Percentiles rank a stretch among this genome's conserved stretches.
Evolutionary conservation across 2,113 vertebrate genomes (phyloP).

Genomic region (Erythrolamprus reginae): DNA sequence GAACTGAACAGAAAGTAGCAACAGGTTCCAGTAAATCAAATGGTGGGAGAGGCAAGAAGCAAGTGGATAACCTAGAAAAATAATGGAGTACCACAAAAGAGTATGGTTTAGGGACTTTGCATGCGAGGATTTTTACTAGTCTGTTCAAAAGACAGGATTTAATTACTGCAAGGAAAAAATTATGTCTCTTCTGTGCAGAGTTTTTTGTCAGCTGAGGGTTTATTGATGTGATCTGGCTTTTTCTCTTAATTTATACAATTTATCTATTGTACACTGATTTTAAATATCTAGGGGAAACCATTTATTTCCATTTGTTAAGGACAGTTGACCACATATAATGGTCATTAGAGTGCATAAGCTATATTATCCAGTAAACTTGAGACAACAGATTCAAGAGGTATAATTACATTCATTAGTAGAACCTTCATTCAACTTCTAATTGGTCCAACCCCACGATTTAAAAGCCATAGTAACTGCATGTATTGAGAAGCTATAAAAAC

Average conservation of each 20-base stretch:
- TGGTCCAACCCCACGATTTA: constrained; percentile 7
- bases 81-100: not conserved
- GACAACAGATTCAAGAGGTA: not conserved
- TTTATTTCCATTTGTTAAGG: constrained; percentile 16
- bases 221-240: not conserved
- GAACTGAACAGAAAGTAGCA: not conserved
- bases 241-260: constrained; percentile 23
- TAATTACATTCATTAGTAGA: constrained; percentile 6
- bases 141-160: not conserved
- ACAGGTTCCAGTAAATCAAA: not conserved
- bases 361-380: not conserved
- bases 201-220: accelerated
- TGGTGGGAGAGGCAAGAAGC: not conserved
- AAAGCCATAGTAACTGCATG: not conserved
- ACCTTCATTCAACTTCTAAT: constrained; percentile 7
- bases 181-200: not conserved
- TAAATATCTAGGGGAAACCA: constrained; percentile 9
- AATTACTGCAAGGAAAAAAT: not conserved
- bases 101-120: not conserved
- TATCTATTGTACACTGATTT: constrained; percentile 1
- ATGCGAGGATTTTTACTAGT: not conserved
- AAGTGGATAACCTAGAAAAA: not conserved
- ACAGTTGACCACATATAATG: not conserved
- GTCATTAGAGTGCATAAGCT: not conserved
- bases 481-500: not conserved